Percentiles rank a stretch among this genome's conserved stretches.
Conservation (phyloP, 2,797 vertebrate species). For the Muraenolepis orangiensis region DNA sequence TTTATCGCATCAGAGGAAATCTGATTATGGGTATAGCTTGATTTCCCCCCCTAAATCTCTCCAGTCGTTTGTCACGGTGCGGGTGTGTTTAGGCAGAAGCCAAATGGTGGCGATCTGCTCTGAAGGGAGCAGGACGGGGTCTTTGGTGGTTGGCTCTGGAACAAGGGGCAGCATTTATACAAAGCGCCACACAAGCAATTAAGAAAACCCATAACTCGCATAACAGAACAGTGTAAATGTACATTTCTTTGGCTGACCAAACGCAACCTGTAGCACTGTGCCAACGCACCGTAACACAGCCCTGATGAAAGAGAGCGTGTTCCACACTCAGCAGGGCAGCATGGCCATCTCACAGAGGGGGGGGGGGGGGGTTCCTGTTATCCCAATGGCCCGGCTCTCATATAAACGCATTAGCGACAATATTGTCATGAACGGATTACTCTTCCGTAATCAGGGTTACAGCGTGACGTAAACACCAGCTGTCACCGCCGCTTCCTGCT, state of each 20-base stretch:
- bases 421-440: neutral
- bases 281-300: neutral
- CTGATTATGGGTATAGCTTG: neutral
- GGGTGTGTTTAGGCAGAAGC: neutral
- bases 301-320: neutral
- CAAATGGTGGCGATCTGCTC: neutral
- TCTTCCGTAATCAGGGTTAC: constrained; percentile 36
- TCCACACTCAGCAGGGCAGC: neutral
- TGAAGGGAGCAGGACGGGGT: neutral
- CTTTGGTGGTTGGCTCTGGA: neutral
- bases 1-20: too few species aligned
- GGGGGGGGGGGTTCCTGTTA: neutral
- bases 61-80: neutral
- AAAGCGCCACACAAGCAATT: neutral
- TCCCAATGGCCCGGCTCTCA: neutral
- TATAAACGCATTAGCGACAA: neutral
- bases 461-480: neutral
- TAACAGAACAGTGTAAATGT: neutral
- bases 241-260: neutral
- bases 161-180: neutral
- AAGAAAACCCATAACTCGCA: neutral
- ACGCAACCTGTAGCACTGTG: neutral
- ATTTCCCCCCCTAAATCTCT: neutral
- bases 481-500: neutral
- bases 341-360: neutral